Evolutionary conservation across 2,113 vertebrate genomes (phyloP).

Genomic region (Amphilophus citrinellus): DNA sequence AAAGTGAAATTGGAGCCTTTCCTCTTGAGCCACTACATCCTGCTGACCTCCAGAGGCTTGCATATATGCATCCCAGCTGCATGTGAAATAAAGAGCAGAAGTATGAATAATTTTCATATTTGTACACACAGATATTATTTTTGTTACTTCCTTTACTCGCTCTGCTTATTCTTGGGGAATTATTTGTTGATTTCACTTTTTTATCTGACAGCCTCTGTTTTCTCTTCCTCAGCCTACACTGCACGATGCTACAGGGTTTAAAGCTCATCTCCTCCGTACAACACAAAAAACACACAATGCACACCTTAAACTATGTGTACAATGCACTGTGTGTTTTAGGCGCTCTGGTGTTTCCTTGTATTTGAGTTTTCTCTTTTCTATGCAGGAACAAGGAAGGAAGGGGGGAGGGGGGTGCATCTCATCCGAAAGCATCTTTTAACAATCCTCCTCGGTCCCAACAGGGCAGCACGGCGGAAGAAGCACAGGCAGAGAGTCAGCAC

Average conservation of each 20-base stretch:
- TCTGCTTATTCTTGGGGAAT: slow-evolving; percentile 10
- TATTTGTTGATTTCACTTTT: slow-evolving; percentile 37
- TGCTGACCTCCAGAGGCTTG: slow-evolving; percentile 20
- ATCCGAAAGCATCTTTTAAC: slow-evolving; percentile 54
- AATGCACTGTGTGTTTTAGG: slow-evolving; percentile 15
- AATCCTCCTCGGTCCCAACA: slow-evolving; percentile 49
- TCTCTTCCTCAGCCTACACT: slow-evolving; percentile 24
- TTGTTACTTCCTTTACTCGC: not conserved
- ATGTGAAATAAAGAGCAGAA: slow-evolving; percentile 27
- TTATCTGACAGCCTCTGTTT: not conserved
- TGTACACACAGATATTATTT: not conserved
- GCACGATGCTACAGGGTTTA: slow-evolving; percentile 24
- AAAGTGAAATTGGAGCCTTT: slow-evolving; percentile 66
- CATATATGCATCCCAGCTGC: slow-evolving; percentile 27
- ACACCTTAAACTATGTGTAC: slow-evolving; percentile 10
- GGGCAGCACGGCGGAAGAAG: slow-evolving; percentile 21
- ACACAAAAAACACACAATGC: slow-evolving; percentile 8
- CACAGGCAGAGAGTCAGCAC: slow-evolving; percentile 44
- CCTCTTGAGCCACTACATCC: slow-evolving; percentile 6
- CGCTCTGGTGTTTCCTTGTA: slow-evolving; percentile 33
- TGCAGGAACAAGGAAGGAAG: slow-evolving; percentile 18
- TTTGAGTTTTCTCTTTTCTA: slow-evolving; percentile 7
- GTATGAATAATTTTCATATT: slow-evolving; percentile 23
- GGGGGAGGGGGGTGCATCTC: not conserved
- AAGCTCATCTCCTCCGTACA: slow-evolving; percentile 33